Evolutionary conservation across 2,888 invertebrate genomes (phyloP), one percentile per base, ranked within the genome.

Genomic region (Ctena decussata): DNA sequence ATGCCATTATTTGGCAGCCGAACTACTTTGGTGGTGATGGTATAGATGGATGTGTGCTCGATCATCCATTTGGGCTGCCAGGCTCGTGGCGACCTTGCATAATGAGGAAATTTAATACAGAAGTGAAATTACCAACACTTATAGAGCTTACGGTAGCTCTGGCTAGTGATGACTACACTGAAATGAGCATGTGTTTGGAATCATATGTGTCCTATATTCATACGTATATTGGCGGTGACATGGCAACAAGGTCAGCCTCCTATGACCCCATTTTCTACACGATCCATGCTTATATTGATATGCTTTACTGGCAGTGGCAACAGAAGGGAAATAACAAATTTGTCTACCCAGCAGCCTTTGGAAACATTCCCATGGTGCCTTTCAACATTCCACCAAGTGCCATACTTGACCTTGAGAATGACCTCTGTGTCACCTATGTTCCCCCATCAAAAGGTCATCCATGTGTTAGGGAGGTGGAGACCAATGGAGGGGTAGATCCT

Each of bases 1-100:
- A 92, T 24, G 94, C 95, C 0, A 87, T 94, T 21, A 89, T 95
- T 27, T 95, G 95, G 95, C 94, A 95, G 87, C 93, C 95, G 15
- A 94, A 93, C 74, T 92, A 90, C 72, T 95, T 95, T 89, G 95
- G 95, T 27, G 95, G 95, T 12, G 86, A 94, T 78, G 94, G 94
- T 0, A 46, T 72, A 21, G 90, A 91, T 6, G 91, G 89, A 6
- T 95, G 95, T 91, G 95, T 95, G 0, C 87, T 89, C 3, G 92
- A 95, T 80, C 94, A 95, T 84, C 94, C 94, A 21, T 95, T 95
- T 91, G 94, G 94, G 24, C 86, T 87, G n/a, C 86, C 91, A 15
- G 90, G 89, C n/a, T 85, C 91, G 35, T 95, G 95, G 95, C 82
- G 89, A 57, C 94, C 94, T 39, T 95, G 95, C 78, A 89, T 95